Conservation (phyloP, 92 coral and sea anemone species). For the Palythoa grandiflora region DNA sequence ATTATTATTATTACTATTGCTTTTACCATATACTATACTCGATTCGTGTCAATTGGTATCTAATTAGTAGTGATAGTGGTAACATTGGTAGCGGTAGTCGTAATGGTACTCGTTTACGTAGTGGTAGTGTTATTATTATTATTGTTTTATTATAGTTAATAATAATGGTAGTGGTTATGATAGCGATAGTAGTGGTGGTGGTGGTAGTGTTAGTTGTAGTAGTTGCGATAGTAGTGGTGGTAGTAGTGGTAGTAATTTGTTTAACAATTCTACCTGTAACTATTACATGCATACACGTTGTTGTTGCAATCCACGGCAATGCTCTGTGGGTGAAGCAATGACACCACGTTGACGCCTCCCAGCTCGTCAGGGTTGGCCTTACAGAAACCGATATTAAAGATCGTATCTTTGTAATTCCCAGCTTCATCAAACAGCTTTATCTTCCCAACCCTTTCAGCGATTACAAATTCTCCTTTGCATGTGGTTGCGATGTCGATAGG, state of each 20-base stretch:
- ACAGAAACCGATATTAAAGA: slow-evolving; percentile 59
- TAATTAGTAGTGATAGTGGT: too few relatives aligned
- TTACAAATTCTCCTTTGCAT: slow-evolving; percentile 27
- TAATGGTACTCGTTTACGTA: neutral
- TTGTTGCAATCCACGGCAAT: slow-evolving; percentile 61
- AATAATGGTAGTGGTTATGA: too few relatives aligned
- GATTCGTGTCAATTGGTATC: too few relatives aligned
- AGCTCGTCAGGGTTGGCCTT: slow-evolving; percentile 57
- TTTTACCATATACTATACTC: too few relatives aligned
- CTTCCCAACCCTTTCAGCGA: slow-evolving; percentile 35
- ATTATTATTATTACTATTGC: too few relatives aligned
- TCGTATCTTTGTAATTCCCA: slow-evolving; percentile 45
- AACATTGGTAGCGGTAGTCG: too few relatives aligned
- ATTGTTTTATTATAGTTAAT: neutral
- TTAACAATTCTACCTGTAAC: slow-evolving; percentile 39
- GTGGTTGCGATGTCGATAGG: slow-evolving; percentile 45
- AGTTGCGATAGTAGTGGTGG: neutral
- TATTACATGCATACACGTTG: slow-evolving; percentile 64
- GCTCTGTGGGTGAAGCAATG: slow-evolving; percentile 69
- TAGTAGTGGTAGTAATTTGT: neutral
- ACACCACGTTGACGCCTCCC: slow-evolving; percentile 45
- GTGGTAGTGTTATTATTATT: neutral
- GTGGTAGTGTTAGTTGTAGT: too few relatives aligned
- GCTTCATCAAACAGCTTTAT: slow-evolving; percentile 38
- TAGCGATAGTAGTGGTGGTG: too few relatives aligned